Evolutionary conservation across 2,888 invertebrate genomes (phyloP), one percentile per base, ranked within the genome.

Genomic region (Salticus scenicus): DNA sequence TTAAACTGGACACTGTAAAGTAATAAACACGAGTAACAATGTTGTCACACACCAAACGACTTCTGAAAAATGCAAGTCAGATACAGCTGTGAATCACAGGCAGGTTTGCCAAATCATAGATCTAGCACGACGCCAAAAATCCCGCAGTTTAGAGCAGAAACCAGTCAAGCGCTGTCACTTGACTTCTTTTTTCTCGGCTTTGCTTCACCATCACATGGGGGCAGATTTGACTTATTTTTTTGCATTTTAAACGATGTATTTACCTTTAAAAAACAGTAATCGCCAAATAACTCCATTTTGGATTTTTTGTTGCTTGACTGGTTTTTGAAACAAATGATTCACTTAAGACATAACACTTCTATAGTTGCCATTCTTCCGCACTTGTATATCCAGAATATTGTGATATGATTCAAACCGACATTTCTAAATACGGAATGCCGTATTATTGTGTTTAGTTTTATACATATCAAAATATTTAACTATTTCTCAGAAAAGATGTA

Each of bases 141-240:
- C 51, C 20, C 51, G 51, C 51, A 51, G 20, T 51, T 51, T 51
- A 17, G 51, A 51, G 51, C 51, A 51, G 51, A 51, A 51, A 51
- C 51, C 51, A 51, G 17, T 51, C 8, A 51, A 51, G 51, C 5
- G 51, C 51, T 51, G 51, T 51, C 17, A 14, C 20, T 51, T 51
- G 51, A 51, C 51, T 51, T 51, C 51, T 51, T 51, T 51, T 51
- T 51, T 51, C 51, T 51, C 5, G 51, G 51, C 51, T 51, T 51
- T 14, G 51, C 51, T 51, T 17, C 51, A 51, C 17, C 51, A 51
- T 51, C 51, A 51, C 51, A 51, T 51, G 51, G 51, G 51, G 51
- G 20, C 51, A 51, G 17, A 5, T 5, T 51, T 51, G n/a, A n/a
- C n/a, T 51, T 5, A 51, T 17, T 51, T 51, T 14, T 51, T 51